Evolutionary conservation across 2,797 vertebrate species (phyloP), one percentile per base, ranked within the genome.

Genomic region (Clarias laeviceps): DNA sequence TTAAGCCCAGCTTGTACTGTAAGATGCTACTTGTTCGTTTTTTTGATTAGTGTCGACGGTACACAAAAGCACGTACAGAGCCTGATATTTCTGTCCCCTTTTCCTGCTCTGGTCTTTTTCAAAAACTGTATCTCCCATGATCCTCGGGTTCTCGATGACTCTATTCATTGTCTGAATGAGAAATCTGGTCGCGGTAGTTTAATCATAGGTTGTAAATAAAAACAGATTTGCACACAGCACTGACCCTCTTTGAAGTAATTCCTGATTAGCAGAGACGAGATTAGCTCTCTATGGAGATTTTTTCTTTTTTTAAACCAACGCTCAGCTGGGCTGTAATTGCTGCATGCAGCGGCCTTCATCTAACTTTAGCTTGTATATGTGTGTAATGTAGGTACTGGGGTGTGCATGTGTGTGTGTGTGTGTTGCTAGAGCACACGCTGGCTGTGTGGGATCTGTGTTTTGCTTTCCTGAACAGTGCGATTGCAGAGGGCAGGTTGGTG

Each of bases 401-500:
- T 62, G 79, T 82, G 34, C 77, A 24, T 20, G 70, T 45, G 62
- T 64, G 62, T 64, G 61, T 64, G 66, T 70, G 65, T 66, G 68
- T 66, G 66, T 34, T 45, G 32, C 37, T 78, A 27, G 54, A 81
- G 76, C 22, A 12, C 34, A 45, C 76, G 5, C 61, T 62, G 65
- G 82, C 57, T 69, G 59, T 86, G 74, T 69, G 83, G 59, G 65
- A 70, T 72, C 57, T 79, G 66, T 87, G 83, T 86, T 85, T 84
- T 66, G 79, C 72, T 84, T 78, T 81, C 65, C 72, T 72, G 69
- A 77, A 54, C 77, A 27, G 70, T 29, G 37, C 15, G 69, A 83
- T 68, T 81, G 59, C 72, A 64, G 80, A 61, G 83, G 57, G 80
- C n/a, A 76, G 73, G 80, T 88, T 79, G 77, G 80, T 78, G 76